Evolutionary conservation across 2,888 invertebrate genomes (phyloP).

Genomic region (Apoderus coryli): DNA sequence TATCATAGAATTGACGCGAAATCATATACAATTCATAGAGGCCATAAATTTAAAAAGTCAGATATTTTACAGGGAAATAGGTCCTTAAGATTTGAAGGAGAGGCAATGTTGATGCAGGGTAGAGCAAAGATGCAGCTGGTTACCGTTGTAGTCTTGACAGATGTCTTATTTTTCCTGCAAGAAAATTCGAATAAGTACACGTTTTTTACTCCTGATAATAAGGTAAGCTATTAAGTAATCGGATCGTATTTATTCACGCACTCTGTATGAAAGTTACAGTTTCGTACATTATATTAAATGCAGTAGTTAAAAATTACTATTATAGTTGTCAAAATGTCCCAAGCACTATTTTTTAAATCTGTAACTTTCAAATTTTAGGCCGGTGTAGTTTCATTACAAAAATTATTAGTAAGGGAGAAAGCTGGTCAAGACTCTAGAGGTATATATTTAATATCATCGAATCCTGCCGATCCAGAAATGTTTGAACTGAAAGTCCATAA

Average conservation of each 20-base stretch:
- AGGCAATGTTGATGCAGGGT: constrained; percentile 80
- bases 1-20: constrained; percentile 87
- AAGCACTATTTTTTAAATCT: no score
- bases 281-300: constrained; percentile 7
- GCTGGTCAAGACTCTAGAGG: constrained; percentile 81
- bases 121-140: constrained; percentile 82
- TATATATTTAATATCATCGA: constrained; percentile 85
- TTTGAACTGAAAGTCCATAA: constrained; percentile 81
- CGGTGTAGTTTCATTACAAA: constrained; percentile 83
- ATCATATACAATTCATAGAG: constrained; percentile 70
- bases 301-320: no score
- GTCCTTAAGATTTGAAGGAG: constrained; percentile 75
- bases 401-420: constrained; percentile 83
- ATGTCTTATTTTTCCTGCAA: constrained; percentile 76
- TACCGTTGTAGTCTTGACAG: constrained; percentile 78
- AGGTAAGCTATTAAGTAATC: constrained; percentile 39
- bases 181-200: constrained; percentile 88
- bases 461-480: constrained; percentile 89
- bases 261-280: constrained; percentile 1
- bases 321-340: no score
- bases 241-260: constrained; percentile 1
- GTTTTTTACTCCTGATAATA: constrained; percentile 88
- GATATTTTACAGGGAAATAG: constrained; percentile 76
- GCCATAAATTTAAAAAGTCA: constrained; percentile 85
- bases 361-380: constrained; percentile 40